Evolutionary conservation across 2,797 vertebrate genomes (phyloP).

Genomic region (Scyliorhinus canicula): DNA sequence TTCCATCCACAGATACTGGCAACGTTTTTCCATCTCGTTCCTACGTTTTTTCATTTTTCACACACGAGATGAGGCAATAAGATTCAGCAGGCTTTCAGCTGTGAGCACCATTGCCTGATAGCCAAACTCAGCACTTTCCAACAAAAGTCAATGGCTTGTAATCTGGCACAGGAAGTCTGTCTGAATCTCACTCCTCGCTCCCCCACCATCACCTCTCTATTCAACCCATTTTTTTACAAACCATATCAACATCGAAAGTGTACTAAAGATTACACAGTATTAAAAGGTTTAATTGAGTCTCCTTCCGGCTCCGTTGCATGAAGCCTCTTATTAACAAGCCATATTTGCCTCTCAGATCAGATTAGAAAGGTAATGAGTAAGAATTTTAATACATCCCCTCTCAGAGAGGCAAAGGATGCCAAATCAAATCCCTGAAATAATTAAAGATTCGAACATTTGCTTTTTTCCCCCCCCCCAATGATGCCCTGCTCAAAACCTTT

Average conservation of each 20-base stretch:
- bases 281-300: neutral
- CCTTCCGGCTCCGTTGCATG: neutral
- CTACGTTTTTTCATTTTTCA: neutral
- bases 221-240: neutral
- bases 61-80: neutral
- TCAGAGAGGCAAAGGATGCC: neutral
- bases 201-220: neutral
- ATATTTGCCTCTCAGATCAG: no score
- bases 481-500: neutral
- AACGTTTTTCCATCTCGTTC: neutral
- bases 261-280: neutral
- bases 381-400: constrained; percentile 1
- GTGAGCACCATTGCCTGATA: neutral
- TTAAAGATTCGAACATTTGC: neutral
- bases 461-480: no score
- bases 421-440: neutral
- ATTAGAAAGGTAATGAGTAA: neutral
- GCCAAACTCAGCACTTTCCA: neutral
- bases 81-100: neutral
- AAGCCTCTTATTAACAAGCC: neutral
- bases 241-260: neutral
- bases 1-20: neutral
- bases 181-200: neutral
- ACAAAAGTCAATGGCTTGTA: neutral
- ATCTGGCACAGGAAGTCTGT: neutral